phyloP scores from a whole-genome alignment of 1,140 invertebrate genomes.

The Trissolcus basalis region DNA sequence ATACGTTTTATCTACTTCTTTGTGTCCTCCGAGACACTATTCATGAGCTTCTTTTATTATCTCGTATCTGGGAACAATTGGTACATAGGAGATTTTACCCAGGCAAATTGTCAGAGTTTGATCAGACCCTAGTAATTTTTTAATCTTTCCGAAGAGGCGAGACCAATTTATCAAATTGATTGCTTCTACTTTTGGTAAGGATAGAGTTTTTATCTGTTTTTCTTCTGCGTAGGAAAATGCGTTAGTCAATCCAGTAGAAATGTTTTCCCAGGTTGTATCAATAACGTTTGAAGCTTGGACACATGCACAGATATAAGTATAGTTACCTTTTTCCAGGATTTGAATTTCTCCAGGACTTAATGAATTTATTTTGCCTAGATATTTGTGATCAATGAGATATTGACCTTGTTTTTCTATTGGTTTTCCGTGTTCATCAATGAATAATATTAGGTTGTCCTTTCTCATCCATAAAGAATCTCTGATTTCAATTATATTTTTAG shows the following conservation, averaged over 20 bases:
- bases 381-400: neutral
- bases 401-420: neutral
- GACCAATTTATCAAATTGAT: constrained; percentile 7
- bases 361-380: neutral
- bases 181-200: neutral
- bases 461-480: neutral
- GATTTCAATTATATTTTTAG: neutral
- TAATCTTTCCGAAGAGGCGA: no score
- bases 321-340: neutral
- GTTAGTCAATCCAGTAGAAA: neutral
- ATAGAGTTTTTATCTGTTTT: neutral
- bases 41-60: constrained; percentile 13
- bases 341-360: neutral
- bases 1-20: constrained; percentile 9
- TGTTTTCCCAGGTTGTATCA: neutral
- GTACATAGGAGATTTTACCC: neutral
- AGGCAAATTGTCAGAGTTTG: constrained; percentile 6
- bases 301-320: constrained; percentile 1
- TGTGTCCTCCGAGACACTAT: constrained; percentile 1
- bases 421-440: neutral
- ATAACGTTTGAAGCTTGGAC: neutral
- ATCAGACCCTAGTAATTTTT: neutral
- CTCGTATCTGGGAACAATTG: neutral
- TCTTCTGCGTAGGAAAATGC: neutral
- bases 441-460: neutral